Evolutionary conservation across 2,113 vertebrate species (phyloP).

Genomic region (Campylorhamphus procurvoides): DNA sequence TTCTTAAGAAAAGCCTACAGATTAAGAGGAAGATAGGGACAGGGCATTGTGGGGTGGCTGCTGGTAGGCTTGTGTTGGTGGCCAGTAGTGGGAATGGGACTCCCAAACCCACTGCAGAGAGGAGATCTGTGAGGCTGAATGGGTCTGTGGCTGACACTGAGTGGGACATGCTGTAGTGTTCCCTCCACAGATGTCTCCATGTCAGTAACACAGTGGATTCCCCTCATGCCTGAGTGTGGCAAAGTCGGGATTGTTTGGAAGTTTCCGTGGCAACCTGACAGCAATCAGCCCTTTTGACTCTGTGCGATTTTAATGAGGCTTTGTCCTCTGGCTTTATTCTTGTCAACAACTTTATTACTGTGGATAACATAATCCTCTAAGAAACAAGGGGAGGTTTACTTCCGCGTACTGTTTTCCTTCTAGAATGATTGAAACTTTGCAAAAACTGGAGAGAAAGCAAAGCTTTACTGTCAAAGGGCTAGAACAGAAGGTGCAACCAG

Average conservation of each 20-base stretch:
- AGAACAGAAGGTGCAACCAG: neutral
- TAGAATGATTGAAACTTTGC: neutral
- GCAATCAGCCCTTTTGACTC: neutral
- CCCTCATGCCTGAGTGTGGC: neutral
- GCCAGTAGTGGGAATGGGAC: neutral
- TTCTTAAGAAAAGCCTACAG: neutral
- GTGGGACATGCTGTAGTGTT: neutral
- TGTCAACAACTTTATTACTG: neutral
- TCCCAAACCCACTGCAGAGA: neutral
- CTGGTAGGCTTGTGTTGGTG: neutral
- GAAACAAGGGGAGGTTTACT: neutral
- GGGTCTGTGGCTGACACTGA: neutral
- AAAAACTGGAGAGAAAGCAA: neutral
- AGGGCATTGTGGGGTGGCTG: neutral
- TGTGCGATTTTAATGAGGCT: neutral
- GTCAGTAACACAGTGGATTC: neutral
- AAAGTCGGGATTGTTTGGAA: neutral
- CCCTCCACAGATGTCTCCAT: neutral
- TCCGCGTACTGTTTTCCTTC: neutral
- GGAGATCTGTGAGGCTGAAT: neutral
- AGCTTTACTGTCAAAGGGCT: neutral
- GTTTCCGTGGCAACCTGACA: neutral
- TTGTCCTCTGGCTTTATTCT: neutral
- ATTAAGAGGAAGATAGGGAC: neutral
- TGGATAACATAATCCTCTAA: neutral